Evolutionary conservation across 2,113 vertebrate species (phyloP).

Genomic region (Rhegmatorhina hoffmannsi): DNA sequence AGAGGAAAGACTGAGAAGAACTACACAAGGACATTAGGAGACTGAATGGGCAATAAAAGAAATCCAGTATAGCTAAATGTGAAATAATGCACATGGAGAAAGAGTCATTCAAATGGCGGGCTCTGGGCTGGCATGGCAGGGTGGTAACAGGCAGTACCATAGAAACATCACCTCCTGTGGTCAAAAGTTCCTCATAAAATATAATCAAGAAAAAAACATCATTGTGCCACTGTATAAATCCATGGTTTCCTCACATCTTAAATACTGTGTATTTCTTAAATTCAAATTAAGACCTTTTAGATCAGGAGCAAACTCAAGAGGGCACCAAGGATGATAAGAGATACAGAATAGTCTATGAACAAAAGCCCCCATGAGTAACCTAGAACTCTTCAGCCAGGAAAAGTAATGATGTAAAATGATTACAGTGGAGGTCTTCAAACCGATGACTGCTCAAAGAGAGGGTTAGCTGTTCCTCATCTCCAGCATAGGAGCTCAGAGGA

Average conservation of each 20-base stretch:
- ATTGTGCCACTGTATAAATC: not conserved
- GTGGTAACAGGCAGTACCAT: not conserved
- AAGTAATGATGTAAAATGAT: not conserved
- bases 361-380: not conserved
- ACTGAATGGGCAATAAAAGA: not conserved
- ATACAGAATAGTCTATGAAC: fast-evolving
- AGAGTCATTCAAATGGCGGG: not conserved
- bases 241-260: not conserved
- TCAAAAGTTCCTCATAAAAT: not conserved
- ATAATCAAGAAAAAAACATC: not conserved
- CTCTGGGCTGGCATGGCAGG: not conserved
- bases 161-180: not conserved
- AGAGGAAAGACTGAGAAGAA: not conserved
- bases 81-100: not conserved
- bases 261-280: not conserved
- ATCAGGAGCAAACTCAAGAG: not conserved
- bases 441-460: not conserved
- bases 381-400: not conserved
- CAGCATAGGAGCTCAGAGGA: not conserved
- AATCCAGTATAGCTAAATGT: not conserved
- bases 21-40: not conserved
- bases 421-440: not conserved
- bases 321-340: not conserved
- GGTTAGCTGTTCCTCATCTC: not conserved
- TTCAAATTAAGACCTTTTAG: not conserved